These are phyloP conservation scores for Muscicapa striata DNA, from an alignment of 2,797 vertebrate genomes.

Conservation along the genomic window DNA sequence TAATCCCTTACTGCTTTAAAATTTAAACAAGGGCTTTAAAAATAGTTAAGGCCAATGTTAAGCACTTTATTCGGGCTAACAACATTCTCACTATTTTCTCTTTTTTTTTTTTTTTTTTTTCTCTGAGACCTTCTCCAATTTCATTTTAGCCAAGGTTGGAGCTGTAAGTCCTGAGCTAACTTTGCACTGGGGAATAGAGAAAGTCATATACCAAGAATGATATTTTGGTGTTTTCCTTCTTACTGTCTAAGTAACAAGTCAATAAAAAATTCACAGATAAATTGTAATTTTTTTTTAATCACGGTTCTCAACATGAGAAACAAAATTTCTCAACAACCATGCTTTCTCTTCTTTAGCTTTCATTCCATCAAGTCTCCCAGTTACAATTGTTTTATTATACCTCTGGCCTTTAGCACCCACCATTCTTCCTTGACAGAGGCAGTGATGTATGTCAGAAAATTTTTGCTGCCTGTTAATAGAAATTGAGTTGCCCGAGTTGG, in stretches of 20 bases:
- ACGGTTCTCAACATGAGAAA: not conserved
- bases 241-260: not conserved
- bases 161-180: not conserved
- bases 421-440: not conserved
- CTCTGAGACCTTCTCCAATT: not conserved
- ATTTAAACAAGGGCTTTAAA: conserved; percentile 62
- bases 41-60: conserved; percentile 32
- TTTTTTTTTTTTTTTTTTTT: not conserved
- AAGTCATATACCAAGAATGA: not conserved
- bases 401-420: not conserved
- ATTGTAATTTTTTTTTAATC: not conserved
- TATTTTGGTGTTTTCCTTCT: not conserved
- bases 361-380: not conserved
- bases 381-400: not conserved
- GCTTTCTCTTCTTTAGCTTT: not conserved
- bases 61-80: not conserved
- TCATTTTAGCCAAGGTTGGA: not conserved
- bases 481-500: not conserved
- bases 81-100: not conserved
- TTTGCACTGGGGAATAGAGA: not conserved
- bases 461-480: not conserved
- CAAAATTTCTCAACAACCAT: not conserved
- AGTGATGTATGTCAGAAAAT: not conserved
- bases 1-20: conserved; percentile 47
- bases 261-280: not conserved